Percentiles rank a stretch among this genome's conserved stretches.
Conservation (phyloP, 2,888 invertebrate genomes). For the Drosophila atroscutellata region DNA sequence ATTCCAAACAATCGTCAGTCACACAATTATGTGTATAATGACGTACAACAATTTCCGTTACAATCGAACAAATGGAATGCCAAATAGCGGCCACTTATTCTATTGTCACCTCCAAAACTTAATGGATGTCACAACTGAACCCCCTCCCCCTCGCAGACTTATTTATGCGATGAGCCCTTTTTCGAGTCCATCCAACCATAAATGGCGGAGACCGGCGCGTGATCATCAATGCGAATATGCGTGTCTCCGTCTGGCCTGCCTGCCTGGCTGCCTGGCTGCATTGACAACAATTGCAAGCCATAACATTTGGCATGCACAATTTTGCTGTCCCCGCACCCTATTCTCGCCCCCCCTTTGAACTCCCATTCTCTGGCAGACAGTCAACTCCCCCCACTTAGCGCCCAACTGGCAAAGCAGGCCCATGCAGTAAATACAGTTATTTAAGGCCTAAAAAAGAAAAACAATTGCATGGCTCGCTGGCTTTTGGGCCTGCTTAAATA, state of each 20-base stretch:
- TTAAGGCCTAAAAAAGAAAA: constrained; percentile 59
- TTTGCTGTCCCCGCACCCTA: constrained; percentile 7
- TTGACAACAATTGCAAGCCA: constrained; percentile 68
- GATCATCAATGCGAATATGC: constrained; percentile 62
- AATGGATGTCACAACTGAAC: not conserved
- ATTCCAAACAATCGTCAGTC: not conserved
- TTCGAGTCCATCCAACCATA: constrained; percentile 50
- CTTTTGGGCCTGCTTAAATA: constrained; percentile 64
- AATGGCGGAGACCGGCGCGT: constrained; percentile 49
- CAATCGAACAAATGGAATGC: constrained; percentile 28
- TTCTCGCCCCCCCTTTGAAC: not conserved
- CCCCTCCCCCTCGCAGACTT: not conserved
- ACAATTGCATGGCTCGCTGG: constrained; percentile 71
- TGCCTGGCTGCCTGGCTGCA: constrained; percentile 23
- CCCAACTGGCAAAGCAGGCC: constrained; percentile 19
- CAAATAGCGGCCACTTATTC: constrained; percentile 48
- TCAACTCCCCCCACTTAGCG: constrained; percentile 57
- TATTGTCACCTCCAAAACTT: constrained; percentile 59
- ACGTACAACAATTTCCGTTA: constrained; percentile 51
- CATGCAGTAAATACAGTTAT: constrained; percentile 60
- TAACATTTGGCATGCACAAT: constrained; percentile 66
- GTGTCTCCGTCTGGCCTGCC: constrained; percentile 32
- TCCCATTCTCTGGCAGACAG: constrained; percentile 6
- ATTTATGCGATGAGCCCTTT: constrained; percentile 41
- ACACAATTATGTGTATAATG: constrained; percentile 28